Percentiles rank a stretch among this genome's conserved stretches.
phyloP scores from a whole-genome alignment of 2,888 invertebrate genomes.

The Spisula subtruncata region DNA sequence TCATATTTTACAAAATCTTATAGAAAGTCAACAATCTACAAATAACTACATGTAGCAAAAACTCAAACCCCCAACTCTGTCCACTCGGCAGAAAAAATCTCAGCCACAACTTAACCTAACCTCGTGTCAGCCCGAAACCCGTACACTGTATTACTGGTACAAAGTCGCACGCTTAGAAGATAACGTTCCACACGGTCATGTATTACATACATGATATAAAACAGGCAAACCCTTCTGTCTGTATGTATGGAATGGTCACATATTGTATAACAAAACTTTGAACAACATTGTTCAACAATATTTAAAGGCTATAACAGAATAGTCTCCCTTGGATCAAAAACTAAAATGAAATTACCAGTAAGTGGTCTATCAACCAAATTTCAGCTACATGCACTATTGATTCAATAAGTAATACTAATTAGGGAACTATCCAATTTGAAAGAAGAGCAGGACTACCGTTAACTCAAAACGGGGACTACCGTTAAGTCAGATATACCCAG shows the following conservation, averaged over 20 bases:
- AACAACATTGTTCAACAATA: not conserved
- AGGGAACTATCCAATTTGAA: too few relatives aligned
- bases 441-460: too few relatives aligned
- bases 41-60: not conserved
- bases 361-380: not conserved
- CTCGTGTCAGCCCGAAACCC: not conserved
- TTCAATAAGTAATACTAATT: too few relatives aligned
- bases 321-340: not conserved
- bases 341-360: not conserved
- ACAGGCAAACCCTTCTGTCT: not conserved
- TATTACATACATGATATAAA: not conserved
- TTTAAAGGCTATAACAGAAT: not conserved
- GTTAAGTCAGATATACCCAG: too few relatives aligned
- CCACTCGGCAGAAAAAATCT: not conserved
- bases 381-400: too few relatives aligned
- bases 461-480: too few relatives aligned
- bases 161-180: not conserved
- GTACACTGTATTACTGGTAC: not conserved
- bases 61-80: not conserved
- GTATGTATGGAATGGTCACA: constrained; percentile 10
- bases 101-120: not conserved
- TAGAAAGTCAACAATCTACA: constrained; percentile 1
- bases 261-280: not conserved
- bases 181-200: not conserved
- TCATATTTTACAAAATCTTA: not conserved